Conservation (phyloP, 2,888 invertebrate species). For the Diploptera punctata region DNA sequence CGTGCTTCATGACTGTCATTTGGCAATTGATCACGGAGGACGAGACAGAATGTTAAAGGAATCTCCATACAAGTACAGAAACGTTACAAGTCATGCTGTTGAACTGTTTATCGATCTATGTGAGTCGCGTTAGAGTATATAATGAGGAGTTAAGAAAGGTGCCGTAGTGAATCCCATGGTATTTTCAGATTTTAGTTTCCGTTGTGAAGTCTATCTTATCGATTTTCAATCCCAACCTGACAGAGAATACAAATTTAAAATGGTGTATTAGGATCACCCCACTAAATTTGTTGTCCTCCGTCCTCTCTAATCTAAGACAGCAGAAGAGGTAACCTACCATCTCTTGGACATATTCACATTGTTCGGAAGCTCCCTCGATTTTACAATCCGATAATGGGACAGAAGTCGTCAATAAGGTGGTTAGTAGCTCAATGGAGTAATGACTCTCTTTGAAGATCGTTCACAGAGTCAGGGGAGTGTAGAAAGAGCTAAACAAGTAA, state of each 20-base stretch:
- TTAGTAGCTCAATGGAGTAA: neutral
- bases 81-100: constrained; percentile 45
- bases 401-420: neutral
- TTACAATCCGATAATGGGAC: constrained; percentile 46
- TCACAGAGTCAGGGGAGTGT: neutral
- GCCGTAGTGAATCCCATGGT: constrained; percentile 48
- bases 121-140: constrained; percentile 46
- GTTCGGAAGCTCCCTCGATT: constrained; percentile 51
- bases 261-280: constrained; percentile 52
- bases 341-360: too few species aligned
- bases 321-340: constrained; percentile 50
- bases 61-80: constrained; percentile 46
- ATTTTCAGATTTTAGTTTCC: constrained; percentile 32
- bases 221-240: constrained; percentile 51
- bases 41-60: constrained; percentile 46
- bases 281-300: constrained; percentile 53
- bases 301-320: constrained; percentile 50
- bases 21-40: constrained; percentile 49
- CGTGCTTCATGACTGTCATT: constrained; percentile 47
- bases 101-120: constrained; percentile 39
- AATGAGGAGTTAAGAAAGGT: constrained; percentile 45
- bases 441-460: constrained; percentile 24
- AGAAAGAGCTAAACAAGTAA: constrained; percentile 18
- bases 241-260: constrained; percentile 50
- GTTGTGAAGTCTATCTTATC: constrained; percentile 52